Base-by-base conservation (phyloP, 2,888 invertebrate species). In the Colostygia pectinataria region DNA sequence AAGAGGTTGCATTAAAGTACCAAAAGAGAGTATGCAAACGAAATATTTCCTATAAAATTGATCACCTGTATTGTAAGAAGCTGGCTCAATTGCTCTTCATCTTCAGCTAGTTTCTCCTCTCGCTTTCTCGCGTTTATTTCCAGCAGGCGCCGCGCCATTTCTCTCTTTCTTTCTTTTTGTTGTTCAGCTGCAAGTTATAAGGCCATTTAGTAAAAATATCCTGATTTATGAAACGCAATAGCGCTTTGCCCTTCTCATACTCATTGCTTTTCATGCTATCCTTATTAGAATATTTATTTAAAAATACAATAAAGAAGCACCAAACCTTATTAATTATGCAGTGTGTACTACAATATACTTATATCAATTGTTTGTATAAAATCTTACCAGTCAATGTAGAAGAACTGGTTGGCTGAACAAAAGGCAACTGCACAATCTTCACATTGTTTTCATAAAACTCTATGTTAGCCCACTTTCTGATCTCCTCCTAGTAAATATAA, bases 81-180 rank as follows among this genome's bases (percentile, higher is more conserved):
- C 62, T 95, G 94, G 66, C 93, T 93, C 25, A 98, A 77, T 70
- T 95, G 95, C 61, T 97, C 96, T 72, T 98, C 97, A 71, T 98
- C 98, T 71, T 96, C 96, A 2, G 94, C 95, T 18, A 98, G 86
- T 72, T 96, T 94, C 75, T 98, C 97, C 68, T 96, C 95, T 57
- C 98, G 90, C 74, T 97, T 96, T 38, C 96, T 92, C 0, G 97
- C 96, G 77, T 98, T 98, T 40, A 98, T 96, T 83, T 98, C 98
- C 37, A 96, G 93, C 41, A 98, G 85, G 14, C 98, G 91, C 29
- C 94, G 91, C 0, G 97, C 96, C 74, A 98, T 92, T 76, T 98
- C 98, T 46, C 95, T 94, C 61, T 97, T 94, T 52, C 96, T 92
- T 73, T 98, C 97, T 68, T 95, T 95, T 77, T 96, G 97, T 68